Evolutionary conservation across 2,888 invertebrate genomes (phyloP).

Genomic region (Salticus scenicus): DNA sequence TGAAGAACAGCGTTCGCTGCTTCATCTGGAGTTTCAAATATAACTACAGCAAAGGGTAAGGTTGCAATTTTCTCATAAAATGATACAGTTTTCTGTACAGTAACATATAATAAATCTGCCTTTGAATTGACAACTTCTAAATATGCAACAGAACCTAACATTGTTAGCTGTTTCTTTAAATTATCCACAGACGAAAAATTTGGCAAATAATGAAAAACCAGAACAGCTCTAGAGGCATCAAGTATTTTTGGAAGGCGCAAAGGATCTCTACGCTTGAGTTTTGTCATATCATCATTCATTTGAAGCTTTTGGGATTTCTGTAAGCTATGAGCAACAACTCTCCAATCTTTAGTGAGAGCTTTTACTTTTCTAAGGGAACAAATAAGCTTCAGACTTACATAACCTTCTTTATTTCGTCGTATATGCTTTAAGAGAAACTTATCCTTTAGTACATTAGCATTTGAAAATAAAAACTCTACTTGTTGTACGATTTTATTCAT

Average conservation of each 20-base stretch:
- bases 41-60: slow-evolving; percentile 90
- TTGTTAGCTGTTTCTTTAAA: slow-evolving; percentile 89
- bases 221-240: slow-evolving; percentile 91
- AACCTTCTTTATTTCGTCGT: slow-evolving; percentile 94
- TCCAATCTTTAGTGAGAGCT: slow-evolving; percentile 94
- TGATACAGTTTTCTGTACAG: slow-evolving; percentile 91
- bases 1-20: slow-evolving; percentile 86
- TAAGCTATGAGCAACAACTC: slow-evolving; percentile 91
- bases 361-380: slow-evolving; percentile 96
- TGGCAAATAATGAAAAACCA: slow-evolving; percentile 88
- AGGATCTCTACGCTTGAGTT: slow-evolving; percentile 89
- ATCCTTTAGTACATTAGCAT: slow-evolving; percentile 95
- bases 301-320: slow-evolving; percentile 86
- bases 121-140: slow-evolving; percentile 91
- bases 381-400: slow-evolving; percentile 94
- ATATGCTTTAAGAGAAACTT: slow-evolving; percentile 97
- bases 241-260: slow-evolving; percentile 93
- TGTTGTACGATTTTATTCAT: slow-evolving; percentile 87
- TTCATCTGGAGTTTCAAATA: slow-evolving; percentile 91
- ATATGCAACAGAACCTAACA: slow-evolving; percentile 91
- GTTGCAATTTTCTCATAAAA: slow-evolving; percentile 91
- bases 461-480: slow-evolving; percentile 96
- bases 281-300: slow-evolving; percentile 92
- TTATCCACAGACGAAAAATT: slow-evolving; percentile 90
- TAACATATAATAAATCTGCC: slow-evolving; percentile 91